These are phyloP conservation scores for Chaetogeoica ovagalla DNA, from an alignment of 2,888 invertebrate species.

Conservation along the genomic window DNA sequence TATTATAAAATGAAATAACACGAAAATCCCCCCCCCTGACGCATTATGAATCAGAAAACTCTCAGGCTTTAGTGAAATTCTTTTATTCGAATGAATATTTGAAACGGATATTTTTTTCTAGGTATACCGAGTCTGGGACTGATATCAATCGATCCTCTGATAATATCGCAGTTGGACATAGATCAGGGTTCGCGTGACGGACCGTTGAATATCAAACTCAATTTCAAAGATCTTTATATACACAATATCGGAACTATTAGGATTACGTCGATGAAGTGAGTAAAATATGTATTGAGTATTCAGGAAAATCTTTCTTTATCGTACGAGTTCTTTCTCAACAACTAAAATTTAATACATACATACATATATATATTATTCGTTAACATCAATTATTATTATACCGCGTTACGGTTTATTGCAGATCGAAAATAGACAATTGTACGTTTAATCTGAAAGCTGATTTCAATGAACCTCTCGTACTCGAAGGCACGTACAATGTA, in stretches of 20 bases:
- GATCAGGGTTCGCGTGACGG: constrained; percentile 56
- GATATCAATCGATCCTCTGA: constrained; percentile 57
- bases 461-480: constrained; percentile 61
- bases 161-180: constrained; percentile 55
- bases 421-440: constrained; percentile 36
- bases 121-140: constrained; percentile 56
- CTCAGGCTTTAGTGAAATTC: no score
- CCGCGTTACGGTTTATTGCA: not conserved
- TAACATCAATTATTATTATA: no score
- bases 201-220: constrained; percentile 56
- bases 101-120: constrained; percentile 22
- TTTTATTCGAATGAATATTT: no score
- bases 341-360: no score
- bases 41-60: no score
- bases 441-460: constrained; percentile 45
- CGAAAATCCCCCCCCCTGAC: no score
- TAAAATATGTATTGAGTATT: constrained; percentile 8
- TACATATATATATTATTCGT: no score
- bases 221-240: constrained; percentile 56
- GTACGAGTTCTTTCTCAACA: not conserved
- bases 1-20: no score
- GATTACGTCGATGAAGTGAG: constrained; percentile 56
- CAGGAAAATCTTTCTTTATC: not conserved
- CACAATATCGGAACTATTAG: constrained; percentile 54
- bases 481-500: constrained; percentile 62